phyloP scores from a whole-genome alignment of 2,888 invertebrate species.

The Proisotoma minuta region DNA sequence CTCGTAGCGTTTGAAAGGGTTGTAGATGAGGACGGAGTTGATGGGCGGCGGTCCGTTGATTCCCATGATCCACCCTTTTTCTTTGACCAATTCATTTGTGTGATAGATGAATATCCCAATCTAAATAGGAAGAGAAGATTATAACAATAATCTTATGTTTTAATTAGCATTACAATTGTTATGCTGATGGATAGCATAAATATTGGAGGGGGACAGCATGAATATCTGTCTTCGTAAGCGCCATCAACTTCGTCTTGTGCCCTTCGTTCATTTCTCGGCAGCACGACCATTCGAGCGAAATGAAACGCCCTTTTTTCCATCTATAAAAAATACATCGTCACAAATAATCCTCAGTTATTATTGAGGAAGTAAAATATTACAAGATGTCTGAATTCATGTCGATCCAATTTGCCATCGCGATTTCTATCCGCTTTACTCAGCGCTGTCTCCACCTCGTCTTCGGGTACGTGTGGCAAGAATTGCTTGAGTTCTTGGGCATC shows the following conservation, averaged over 20 bases:
- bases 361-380: conserved; percentile 39
- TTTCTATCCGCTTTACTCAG: conserved; percentile 50
- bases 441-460: conserved; percentile 48
- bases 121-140: conserved; percentile 48
- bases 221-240: conserved; percentile 73
- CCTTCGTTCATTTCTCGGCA: conserved; percentile 48
- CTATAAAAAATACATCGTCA: conserved; percentile 13
- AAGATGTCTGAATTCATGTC: conserved; percentile 76
- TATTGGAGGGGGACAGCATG: conserved; percentile 78
- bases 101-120: conserved; percentile 56
- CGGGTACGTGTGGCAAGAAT: conserved; percentile 46
- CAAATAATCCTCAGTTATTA: too few relatives aligned
- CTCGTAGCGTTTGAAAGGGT: conserved; percentile 77
- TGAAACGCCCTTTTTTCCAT: conserved; percentile 25
- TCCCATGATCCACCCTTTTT: conserved; percentile 48
- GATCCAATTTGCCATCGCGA: conserved; percentile 75
- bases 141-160: too few relatives aligned
- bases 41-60: conserved; percentile 68
- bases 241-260: conserved; percentile 37
- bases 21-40: conserved; percentile 77
- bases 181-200: conserved; percentile 87
- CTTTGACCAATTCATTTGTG: conserved; percentile 52
- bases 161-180: conserved; percentile 63
- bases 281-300: conserved; percentile 26
- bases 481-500: conserved; percentile 25